Base-by-base conservation (phyloP, 2,113 vertebrate genomes). In the Heliornis fulica region DNA sequence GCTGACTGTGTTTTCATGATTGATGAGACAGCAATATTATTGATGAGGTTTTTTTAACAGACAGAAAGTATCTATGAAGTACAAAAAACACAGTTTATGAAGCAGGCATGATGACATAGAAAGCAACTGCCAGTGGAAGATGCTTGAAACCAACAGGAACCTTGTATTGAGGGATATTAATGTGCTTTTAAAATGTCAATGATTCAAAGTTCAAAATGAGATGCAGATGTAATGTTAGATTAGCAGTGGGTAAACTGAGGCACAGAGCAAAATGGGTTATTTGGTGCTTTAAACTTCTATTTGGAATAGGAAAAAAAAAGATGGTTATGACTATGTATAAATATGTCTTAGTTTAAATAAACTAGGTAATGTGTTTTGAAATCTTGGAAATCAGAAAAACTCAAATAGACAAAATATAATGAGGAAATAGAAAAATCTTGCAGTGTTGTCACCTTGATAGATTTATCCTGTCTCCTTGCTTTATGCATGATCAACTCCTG, bases 1-100 rank as follows among this genome's bases (percentile, higher is more conserved):
- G 45, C 34, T 38, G 59, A 41, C 0, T 5, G 63, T 0, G 2
- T 66, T 85, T 77, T 54, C 4, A 0, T 74, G 87, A 80, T 28
- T 34, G 54, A 83, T 88, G 46, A 31, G 63, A 50, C 46, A 66
- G 59, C 32, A 59, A 13, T 19, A 13, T 86, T 63, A 76, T 76
- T 57, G 45, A 87, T 60, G 57, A 79, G 50, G n/a, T 17, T 90
- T 5, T 85, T 90, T 79, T 60, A 68, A 83, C 89, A 75, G 85
- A 48, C 63, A 57, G 10, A 25, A 28, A 17, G 3, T 32, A 29
- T 40, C 56, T 38, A 38, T 29, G 0, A 2, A 36, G 45, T 15
- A 29, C 10, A 71, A 94, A n/a, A 54, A 28, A 48, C 8, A 10
- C 0, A 4, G 32, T 45, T 12, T 77, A 15, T 26, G 46, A 69